phyloP scores from a whole-genome alignment of 2,888 invertebrate species.

The Chaetoderma sp. region DNA sequence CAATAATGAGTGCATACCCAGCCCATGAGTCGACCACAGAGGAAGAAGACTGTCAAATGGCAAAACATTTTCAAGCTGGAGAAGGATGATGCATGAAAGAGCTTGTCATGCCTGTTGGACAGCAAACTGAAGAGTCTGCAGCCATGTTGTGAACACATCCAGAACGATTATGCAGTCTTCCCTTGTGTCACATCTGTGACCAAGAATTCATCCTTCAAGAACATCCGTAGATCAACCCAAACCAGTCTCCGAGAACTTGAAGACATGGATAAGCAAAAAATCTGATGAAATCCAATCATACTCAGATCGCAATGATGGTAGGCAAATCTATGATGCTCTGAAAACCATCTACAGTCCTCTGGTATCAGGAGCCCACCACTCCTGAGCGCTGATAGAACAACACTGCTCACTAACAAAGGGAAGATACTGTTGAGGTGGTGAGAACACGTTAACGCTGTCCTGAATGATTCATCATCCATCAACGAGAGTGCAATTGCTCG shows the following conservation, averaged over 20 bases:
- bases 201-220: no score
- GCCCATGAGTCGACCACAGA: no score
- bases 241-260: neutral
- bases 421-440: conserved; percentile 28
- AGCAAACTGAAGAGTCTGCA: no score
- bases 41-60: no score
- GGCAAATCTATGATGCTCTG: conserved; percentile 18
- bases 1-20: no score
- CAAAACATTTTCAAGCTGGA: no score
- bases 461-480: conserved; percentile 25
- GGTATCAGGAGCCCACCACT: conserved; percentile 19
- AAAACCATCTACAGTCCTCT: conserved; percentile 22
- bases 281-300: neutral
- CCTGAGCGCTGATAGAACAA: conserved; percentile 19
- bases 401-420: conserved; percentile 20
- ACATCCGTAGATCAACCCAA: no score
- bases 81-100: no score
- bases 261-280: conserved; percentile 8
- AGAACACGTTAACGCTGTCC: conserved; percentile 25
- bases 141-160: no score
- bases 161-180: no score
- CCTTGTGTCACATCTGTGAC: no score
- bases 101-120: no score
- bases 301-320: conserved; percentile 25
- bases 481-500: conserved; percentile 20